Evolutionary conservation across 2,113 vertebrate species (phyloP).

Genomic region (Brevimyrus niger): DNA sequence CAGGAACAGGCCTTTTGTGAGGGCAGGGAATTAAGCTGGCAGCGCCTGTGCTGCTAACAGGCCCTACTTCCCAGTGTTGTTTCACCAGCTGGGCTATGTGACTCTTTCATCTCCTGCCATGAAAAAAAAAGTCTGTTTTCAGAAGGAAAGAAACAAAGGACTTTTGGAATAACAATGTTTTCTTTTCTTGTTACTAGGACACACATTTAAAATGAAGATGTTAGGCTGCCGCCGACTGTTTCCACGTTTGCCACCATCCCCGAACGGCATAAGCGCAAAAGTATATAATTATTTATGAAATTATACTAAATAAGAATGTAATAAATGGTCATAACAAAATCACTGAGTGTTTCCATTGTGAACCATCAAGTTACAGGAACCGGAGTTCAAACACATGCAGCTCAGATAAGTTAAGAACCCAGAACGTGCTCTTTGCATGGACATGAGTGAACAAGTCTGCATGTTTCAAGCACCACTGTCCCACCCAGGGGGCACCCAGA

Average conservation of each 20-base stretch:
- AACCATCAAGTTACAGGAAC: neutral
- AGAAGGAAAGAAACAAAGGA: neutral
- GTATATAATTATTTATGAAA: neutral
- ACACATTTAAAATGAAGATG: neutral
- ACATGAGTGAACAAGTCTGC: neutral
- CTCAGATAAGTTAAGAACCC: neutral
- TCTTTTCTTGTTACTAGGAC: neutral
- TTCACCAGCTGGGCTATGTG: neutral
- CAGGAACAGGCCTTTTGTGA: neutral
- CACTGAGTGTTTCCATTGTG: neutral
- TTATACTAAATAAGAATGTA: neutral
- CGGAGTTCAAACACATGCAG: neutral
- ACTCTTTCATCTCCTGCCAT: neutral
- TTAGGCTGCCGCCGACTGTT: neutral
- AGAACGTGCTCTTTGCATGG: neutral
- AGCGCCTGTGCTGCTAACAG: neutral
- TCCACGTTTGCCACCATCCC: neutral
- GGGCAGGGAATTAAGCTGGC: neutral
- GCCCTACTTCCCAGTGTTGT: constrained; percentile 1
- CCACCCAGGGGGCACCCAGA: neutral
- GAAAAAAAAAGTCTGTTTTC: neutral
- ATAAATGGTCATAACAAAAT: neutral
- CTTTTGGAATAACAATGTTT: neutral
- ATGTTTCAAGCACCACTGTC: neutral
- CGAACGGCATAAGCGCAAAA: neutral